Evolutionary conservation across 2,888 invertebrate species (phyloP).

Genomic region (Eudasyphora cyanicolor): DNA sequence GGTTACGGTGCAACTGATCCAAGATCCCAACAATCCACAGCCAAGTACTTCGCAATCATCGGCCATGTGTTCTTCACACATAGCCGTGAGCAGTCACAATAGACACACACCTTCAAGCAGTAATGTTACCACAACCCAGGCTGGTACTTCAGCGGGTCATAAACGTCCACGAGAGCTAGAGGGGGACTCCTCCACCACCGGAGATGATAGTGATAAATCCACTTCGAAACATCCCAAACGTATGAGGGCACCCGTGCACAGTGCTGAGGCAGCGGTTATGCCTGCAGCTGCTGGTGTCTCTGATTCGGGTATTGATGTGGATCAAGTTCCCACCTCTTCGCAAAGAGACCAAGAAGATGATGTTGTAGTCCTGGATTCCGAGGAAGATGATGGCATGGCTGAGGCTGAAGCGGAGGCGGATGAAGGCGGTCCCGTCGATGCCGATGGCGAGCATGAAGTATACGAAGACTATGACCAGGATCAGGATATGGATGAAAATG

Average conservation of each 20-base stretch:
- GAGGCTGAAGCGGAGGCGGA: slow-evolving; percentile 82
- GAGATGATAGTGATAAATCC: slow-evolving; percentile 78
- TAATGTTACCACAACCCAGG: slow-evolving; percentile 86
- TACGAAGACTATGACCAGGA: slow-evolving; percentile 82
- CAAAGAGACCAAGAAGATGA: slow-evolving; percentile 93
- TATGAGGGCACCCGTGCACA: slow-evolving; percentile 75
- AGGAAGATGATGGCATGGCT: slow-evolving; percentile 82
- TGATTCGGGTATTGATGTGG: slow-evolving; percentile 84
- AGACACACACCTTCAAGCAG: slow-evolving; percentile 83
- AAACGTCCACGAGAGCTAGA: slow-evolving; percentile 84
- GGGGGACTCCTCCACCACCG: slow-evolving; percentile 81
- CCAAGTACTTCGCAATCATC: slow-evolving; percentile 79
- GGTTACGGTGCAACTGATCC: slow-evolving; percentile 72
- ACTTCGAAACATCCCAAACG: slow-evolving; percentile 77
- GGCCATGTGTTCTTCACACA: slow-evolving; percentile 74
- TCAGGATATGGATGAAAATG: slow-evolving; percentile 83
- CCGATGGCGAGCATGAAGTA: slow-evolving; percentile 82
- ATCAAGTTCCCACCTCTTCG: slow-evolving; percentile 92
- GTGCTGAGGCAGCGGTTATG: slow-evolving; percentile 76
- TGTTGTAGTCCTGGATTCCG: slow-evolving; percentile 89
- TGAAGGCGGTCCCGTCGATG: slow-evolving; percentile 80
- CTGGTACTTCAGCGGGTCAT: slow-evolving; percentile 78
- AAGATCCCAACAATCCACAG: slow-evolving; percentile 77
- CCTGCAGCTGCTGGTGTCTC: slow-evolving; percentile 80
- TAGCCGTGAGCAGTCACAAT: slow-evolving; percentile 79